Evolutionary conservation across 2,113 vertebrate genomes (phyloP).

Genomic region (Vireo altiloquus): DNA sequence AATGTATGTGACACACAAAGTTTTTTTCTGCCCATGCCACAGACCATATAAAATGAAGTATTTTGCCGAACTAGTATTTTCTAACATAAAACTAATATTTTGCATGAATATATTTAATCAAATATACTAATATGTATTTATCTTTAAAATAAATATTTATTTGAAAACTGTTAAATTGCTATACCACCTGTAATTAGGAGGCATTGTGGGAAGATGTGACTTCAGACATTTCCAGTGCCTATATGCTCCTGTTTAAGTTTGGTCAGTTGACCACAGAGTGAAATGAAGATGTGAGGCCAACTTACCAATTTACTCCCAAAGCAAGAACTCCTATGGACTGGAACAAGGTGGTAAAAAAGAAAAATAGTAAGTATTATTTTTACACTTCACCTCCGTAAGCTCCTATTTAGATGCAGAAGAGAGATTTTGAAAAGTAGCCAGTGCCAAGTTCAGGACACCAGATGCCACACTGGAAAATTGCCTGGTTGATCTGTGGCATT

Average conservation of each 20-base stretch:
- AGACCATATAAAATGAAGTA: not conserved
- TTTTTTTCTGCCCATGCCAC: not conserved
- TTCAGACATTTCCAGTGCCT: not conserved
- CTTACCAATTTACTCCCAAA: not conserved
- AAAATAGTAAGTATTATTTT: not conserved
- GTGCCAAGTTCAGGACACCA: not conserved
- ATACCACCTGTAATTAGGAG: not conserved
- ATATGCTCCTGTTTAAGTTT: not conserved
- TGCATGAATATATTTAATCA: not conserved
- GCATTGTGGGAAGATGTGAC: rapidly evolving
- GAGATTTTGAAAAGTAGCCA: not conserved
- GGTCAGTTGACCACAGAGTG: not conserved
- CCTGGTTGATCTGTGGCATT: not conserved
- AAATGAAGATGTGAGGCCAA: not conserved
- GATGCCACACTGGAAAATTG: not conserved
- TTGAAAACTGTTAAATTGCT: not conserved
- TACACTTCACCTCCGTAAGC: not conserved
- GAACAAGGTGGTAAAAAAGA: not conserved
- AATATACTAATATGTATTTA: not conserved
- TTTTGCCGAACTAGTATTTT: not conserved
- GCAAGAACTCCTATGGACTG: not conserved
- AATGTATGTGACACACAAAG: not conserved
- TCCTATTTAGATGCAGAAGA: not conserved
- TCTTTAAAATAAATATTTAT: not conserved
- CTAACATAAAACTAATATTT: not conserved